A percentile compares a stretch with the other conserved stretches of the same genome.
These are phyloP conservation scores for Trochalopteron elliotii DNA, from an alignment of 2,113 vertebrate species.

Conservation along the genomic window DNA sequence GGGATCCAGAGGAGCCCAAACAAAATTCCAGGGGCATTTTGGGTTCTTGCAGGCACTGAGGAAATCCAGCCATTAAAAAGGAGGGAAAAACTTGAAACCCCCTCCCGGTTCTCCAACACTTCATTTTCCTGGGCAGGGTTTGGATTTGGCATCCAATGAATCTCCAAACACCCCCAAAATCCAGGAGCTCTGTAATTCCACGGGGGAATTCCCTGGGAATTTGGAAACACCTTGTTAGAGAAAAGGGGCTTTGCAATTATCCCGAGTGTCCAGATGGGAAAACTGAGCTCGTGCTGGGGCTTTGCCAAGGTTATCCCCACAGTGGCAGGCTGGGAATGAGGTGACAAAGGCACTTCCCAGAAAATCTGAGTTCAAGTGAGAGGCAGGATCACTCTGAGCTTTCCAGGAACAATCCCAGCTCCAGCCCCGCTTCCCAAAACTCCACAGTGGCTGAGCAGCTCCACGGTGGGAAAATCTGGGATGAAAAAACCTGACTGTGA, in stretches of 20 bases:
- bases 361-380: background rate
- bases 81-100: background rate
- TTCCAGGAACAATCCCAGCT: background rate
- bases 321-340: background rate
- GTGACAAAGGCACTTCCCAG: background rate
- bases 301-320: background rate
- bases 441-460: background rate
- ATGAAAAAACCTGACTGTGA: background rate
- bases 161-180: background rate
- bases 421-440: background rate
- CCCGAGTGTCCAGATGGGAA: background rate
- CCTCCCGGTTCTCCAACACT: background rate
- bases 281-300: background rate
- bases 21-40: background rate
- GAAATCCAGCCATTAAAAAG: background rate
- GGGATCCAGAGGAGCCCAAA: background rate
- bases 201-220: background rate
- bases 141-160: constrained; percentile 37
- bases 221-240: background rate
- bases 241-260: background rate
- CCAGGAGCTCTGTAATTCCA: background rate
- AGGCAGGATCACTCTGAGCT: background rate
- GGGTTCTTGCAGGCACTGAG: background rate
- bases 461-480: background rate
- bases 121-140: constrained; percentile 35